Percentiles rank a stretch among this genome's conserved stretches.
These are phyloP conservation scores for Dallia pectoralis DNA, from an alignment of 2,797 vertebrate genomes.

Conservation along the genomic window DNA sequence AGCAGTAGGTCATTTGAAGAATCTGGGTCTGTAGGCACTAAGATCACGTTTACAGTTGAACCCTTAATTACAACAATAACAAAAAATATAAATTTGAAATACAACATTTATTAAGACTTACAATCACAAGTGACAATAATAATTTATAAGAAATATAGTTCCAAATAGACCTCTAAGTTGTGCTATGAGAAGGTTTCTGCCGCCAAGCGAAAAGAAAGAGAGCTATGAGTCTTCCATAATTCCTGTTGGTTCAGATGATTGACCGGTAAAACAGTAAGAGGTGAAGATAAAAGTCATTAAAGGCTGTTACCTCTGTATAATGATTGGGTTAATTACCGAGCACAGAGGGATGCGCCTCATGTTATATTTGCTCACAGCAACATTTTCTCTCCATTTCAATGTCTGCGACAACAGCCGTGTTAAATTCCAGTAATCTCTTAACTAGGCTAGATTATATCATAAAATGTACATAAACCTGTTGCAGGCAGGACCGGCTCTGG, in stretches of 20 bases:
- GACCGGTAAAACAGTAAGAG: background rate
- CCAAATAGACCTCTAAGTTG: too few relatives aligned
- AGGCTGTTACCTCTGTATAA: constrained; percentile 25
- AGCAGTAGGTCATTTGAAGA: background rate
- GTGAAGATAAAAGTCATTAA: constrained; percentile 32
- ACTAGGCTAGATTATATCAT: too few relatives aligned
- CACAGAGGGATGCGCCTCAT: background rate
- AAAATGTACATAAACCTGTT: too few relatives aligned
- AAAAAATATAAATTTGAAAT: too few relatives aligned
- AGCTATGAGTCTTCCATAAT: background rate
- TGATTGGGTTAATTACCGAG: constrained; percentile 37
- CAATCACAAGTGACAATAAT: too few relatives aligned
- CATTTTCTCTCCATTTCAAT: background rate
- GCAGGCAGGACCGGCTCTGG: too few relatives aligned
- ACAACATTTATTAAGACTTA: too few relatives aligned
- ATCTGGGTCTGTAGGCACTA: background rate
- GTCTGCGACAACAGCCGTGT: background rate
- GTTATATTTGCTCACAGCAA: background rate
- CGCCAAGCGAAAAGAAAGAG: background rate
- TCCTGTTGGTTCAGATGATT: background rate
- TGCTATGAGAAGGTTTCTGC: background rate
- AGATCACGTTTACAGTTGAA: too few relatives aligned
- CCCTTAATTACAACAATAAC: too few relatives aligned
- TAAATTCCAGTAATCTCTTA: too few relatives aligned
- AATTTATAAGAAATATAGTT: too few relatives aligned